A percentile compares a stretch with the other conserved stretches of the same genome.
Conservation (phyloP, 2,113 vertebrate species). For the Malurus alboscapulatus region DNA sequence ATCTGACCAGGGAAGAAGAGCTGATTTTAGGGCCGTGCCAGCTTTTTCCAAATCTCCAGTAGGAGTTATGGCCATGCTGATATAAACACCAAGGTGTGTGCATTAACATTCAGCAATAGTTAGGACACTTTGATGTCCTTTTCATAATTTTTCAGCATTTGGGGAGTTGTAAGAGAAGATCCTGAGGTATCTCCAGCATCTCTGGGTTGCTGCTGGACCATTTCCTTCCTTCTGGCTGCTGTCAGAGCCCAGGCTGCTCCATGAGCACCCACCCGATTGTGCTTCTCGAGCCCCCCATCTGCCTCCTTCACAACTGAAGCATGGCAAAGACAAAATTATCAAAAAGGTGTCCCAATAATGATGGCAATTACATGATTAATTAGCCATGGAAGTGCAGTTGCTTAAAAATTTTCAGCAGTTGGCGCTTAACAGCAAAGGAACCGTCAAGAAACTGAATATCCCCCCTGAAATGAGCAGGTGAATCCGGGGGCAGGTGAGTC, state of each 20-base stretch:
- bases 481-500: not conserved
- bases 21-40: rapidly evolving
- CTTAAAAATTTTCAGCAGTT: constrained; percentile 55
- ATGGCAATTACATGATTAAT: constrained; percentile 67
- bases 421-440: constrained; percentile 16
- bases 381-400: constrained; percentile 53
- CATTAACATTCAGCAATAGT: rapidly evolving
- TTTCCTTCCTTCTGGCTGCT: not conserved
- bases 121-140: not conserved
- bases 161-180: not conserved
- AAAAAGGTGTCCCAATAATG: constrained; percentile 53
- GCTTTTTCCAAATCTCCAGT: not conserved
- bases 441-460: not conserved
- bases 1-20: not conserved
- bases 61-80: rapidly evolving
- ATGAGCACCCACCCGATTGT: not conserved
- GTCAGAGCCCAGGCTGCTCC: not conserved
- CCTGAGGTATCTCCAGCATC: not conserved
- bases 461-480: not conserved
- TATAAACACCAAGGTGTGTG: not conserved
- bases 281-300: not conserved
- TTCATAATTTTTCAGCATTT: not conserved
- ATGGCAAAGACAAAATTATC: constrained; percentile 38
- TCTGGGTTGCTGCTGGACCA: not conserved
- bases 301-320: not conserved